These are phyloP conservation scores for Diuraphis noxia DNA, from an alignment of 1,140 invertebrate species.

Conservation along the genomic window DNA sequence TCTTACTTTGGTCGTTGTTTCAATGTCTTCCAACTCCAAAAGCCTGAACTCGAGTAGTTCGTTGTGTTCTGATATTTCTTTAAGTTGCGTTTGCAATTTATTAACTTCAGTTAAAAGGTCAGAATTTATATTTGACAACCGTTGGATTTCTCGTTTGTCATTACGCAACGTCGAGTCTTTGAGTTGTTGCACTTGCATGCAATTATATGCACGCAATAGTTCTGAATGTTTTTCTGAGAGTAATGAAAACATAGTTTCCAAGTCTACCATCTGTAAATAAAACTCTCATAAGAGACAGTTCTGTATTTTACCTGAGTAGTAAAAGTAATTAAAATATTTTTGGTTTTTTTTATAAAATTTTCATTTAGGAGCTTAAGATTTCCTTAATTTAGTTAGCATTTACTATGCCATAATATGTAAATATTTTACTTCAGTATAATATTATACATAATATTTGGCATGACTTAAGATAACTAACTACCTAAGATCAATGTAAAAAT, in stretches of 20 bases:
- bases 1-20: conserved; percentile 55
- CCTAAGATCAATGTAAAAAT: not conserved
- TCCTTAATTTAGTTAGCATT: not conserved
- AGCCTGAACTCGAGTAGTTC: conserved; percentile 62
- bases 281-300: not conserved
- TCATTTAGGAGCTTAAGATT: not conserved
- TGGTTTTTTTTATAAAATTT: not conserved
- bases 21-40: conserved; percentile 60
- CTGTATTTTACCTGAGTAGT: not conserved
- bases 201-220: conserved; percentile 55
- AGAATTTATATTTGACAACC: conserved; percentile 15
- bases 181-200: conserved; percentile 44
- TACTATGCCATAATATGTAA: not conserved
- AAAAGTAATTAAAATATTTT: not conserved
- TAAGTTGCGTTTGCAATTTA: conserved; percentile 59
- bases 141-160: conserved; percentile 54
- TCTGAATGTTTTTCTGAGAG: conserved; percentile 57
- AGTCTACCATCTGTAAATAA: conserved; percentile 56
- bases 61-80: conserved; percentile 61
- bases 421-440: not conserved
- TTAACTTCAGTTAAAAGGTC: conserved; percentile 55
- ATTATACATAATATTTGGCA: not conserved
- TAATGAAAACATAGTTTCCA: conserved; percentile 57
- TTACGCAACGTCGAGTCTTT: conserved; percentile 53
- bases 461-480: not conserved